Percentiles rank a stretch among this genome's conserved stretches.
Evolutionary conservation across 2,888 invertebrate genomes (phyloP).

Genomic region (Carpatolechia fugitivella): DNA sequence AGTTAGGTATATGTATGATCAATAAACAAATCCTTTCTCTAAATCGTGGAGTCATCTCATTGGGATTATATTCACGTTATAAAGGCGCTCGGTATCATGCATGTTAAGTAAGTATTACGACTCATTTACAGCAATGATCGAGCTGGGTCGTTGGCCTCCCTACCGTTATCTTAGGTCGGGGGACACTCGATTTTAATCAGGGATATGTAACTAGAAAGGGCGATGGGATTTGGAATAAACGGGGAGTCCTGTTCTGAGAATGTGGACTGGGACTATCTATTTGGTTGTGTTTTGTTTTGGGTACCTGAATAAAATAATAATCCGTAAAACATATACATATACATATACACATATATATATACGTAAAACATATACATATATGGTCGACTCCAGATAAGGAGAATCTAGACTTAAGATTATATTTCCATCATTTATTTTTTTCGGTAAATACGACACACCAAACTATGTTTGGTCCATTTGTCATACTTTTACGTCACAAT

Average conservation of each 20-base stretch:
- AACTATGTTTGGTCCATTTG: too few species aligned
- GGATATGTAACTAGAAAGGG: conserved; percentile 16
- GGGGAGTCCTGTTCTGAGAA: not conserved
- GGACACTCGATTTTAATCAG: conserved; percentile 32
- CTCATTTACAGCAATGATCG: conserved; percentile 51
- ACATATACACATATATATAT: too few species aligned
- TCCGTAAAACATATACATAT: too few species aligned
- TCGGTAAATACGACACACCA: too few species aligned
- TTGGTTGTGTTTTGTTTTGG: not conserved
- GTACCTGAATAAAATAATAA: too few species aligned
- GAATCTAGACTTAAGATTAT: too few species aligned
- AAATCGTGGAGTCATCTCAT: not conserved
- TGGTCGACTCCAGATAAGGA: too few species aligned
- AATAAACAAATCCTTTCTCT: not conserved
- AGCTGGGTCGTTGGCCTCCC: conserved; percentile 47
- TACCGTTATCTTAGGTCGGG: conserved; percentile 55
- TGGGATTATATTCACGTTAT: conserved; percentile 17
- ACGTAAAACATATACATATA: too few species aligned
- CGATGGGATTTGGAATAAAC: not conserved
- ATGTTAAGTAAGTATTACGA: conserved; percentile 50
- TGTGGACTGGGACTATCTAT: not conserved
- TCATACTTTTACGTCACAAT: too few species aligned
- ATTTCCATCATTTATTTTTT: too few species aligned
- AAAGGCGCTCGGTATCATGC: not conserved
- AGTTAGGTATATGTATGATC: not conserved